Percentiles rank a stretch among this genome's conserved stretches.
Evolutionary conservation across 2,113 vertebrate species (phyloP).

Genomic region (Octodon degus): DNA sequence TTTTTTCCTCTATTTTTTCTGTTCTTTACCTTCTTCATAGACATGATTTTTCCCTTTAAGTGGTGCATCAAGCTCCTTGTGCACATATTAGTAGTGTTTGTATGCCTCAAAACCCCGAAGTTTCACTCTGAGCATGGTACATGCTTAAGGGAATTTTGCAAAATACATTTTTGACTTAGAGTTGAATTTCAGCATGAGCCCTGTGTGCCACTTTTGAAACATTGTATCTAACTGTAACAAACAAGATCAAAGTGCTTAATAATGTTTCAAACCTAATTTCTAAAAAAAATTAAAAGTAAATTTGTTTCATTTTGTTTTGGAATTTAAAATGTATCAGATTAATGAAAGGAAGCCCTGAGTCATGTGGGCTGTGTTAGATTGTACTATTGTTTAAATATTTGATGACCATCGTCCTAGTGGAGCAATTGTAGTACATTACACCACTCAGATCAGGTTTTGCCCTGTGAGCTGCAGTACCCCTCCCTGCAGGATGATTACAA

Average conservation of each 20-base stretch:
- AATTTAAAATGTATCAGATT: slow-evolving; percentile 23
- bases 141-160: slow-evolving; percentile 4
- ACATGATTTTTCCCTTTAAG: not conserved
- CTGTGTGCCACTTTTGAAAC: not conserved
- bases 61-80: not conserved
- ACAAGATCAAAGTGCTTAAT: not conserved
- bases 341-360: slow-evolving; percentile 19
- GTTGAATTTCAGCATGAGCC: not conserved
- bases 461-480: not conserved
- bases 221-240: not conserved
- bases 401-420: not conserved
- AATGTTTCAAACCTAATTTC: slow-evolving; percentile 8
- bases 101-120: not conserved
- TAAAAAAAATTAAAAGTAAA: slow-evolving; percentile 28
- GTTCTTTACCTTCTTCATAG: not conserved
- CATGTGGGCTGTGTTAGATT: not conserved
- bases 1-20: not conserved
- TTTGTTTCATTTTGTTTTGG: slow-evolving; percentile 25
- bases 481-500: not conserved
- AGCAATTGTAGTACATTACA: not conserved
- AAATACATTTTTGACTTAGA: slow-evolving; percentile 41
- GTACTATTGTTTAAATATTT: slow-evolving; percentile 41
- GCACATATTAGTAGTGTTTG: not conserved
- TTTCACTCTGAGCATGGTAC: not conserved
- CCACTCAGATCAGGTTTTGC: not conserved